A percentile compares a stretch with the other conserved stretches of the same genome.
These are phyloP conservation scores for Cyprinodon brontotheroides DNA, from an alignment of 2,113 vertebrate species.

Conservation along the genomic window DNA sequence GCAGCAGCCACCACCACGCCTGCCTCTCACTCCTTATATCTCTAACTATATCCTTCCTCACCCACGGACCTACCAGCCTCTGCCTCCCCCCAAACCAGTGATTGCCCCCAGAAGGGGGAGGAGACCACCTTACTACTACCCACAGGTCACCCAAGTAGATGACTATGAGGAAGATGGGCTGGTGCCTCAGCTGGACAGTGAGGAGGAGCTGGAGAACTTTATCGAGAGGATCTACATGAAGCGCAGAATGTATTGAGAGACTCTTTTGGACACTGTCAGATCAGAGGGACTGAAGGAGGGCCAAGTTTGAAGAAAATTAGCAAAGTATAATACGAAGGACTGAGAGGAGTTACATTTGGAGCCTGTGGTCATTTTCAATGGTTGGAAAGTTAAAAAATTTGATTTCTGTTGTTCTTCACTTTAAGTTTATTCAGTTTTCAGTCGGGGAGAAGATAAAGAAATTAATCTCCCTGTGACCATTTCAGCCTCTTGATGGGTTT, in stretches of 20 bases:
- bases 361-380: conserved; percentile 55
- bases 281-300: conserved; percentile 63
- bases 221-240: conserved; percentile 90
- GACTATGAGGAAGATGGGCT: conserved; percentile 81
- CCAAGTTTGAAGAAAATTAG: conserved; percentile 45
- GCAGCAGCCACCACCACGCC: conserved; percentile 61
- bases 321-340: conserved; percentile 30
- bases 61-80: conserved; percentile 85
- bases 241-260: conserved; percentile 82
- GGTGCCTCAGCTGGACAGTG: conserved; percentile 79
- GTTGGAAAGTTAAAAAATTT: conserved; percentile 55
- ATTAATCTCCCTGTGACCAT: conserved; percentile 71
- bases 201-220: conserved; percentile 92
- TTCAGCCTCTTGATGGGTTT: conserved; percentile 81
- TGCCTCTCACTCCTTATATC: conserved; percentile 76
- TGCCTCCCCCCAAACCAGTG: conserved; percentile 79
- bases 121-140: conserved; percentile 77
- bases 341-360: conserved; percentile 56
- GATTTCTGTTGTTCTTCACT: conserved; percentile 76
- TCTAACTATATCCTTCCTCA: conserved; percentile 89
- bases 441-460: conserved; percentile 65
- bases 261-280: conserved; percentile 55
- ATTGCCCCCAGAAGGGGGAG: conserved; percentile 71
- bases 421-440: conserved; percentile 72
- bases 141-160: conserved; percentile 66